Base-by-base conservation (phyloP, 1,140 invertebrate genomes). In the Berghia stephanieae region DNA sequence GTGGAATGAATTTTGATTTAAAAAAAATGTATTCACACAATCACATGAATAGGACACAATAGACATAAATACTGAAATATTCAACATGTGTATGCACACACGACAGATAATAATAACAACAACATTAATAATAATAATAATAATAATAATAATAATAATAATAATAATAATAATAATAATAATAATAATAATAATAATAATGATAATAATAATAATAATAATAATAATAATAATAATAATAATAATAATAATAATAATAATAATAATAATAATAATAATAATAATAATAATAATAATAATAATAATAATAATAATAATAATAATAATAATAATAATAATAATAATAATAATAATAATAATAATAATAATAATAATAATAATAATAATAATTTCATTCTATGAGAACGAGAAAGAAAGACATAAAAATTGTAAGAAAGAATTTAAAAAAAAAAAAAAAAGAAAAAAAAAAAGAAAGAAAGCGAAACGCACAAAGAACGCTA, bases 71-170 rank as follows among this genome's bases (percentile, higher is more conserved):
- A 86, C 84, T 52, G 88, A 89, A 68, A 77, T 90, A 6, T 67
- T 86, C 0, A 92, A 98, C 43, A 91, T 99, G 81, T 98, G 88
- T 99, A 98, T 90, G 97, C 97, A 44, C 97, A 99, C 90, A 5
- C 36, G 38, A 40, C 57, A 1, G 40, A 36, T 27, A 69, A 27
- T 27, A 69, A 36, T 27, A 69, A 36, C 40, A 69, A 36, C 40
- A 69, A 36, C 40, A 69, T 24, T 69, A 69, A 27, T 69, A 69
- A 36, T 69, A 69, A 36, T 69, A 69, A 36, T 69, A 69, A 36
- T 69, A 69, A 36, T 69, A 69, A 36, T 69, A 69, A 36, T 69
- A 69, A 36, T 69, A 69, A 36, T 69, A 69, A 36, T 69, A 69
- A 36, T 69, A 69, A 36, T 69, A 69, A 36, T 69, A 69, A 36